A percentile compares a stretch with the other conserved stretches of the same genome.
Conservation (phyloP, 2,113 vertebrate species). For the Calidris pygmaea region DNA sequence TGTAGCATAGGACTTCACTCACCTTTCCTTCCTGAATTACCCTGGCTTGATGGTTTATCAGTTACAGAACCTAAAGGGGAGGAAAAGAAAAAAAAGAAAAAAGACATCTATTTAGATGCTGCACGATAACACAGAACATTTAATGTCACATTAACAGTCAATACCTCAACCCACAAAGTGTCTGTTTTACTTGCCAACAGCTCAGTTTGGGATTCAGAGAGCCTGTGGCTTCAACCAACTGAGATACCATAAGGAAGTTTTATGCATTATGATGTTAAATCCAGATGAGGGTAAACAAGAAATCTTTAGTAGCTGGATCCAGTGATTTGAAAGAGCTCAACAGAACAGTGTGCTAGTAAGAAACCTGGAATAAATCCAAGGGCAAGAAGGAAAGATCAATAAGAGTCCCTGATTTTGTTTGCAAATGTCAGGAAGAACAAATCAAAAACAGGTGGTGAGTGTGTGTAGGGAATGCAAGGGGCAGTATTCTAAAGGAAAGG, state of each 20-base stretch:
- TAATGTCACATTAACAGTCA: neutral
- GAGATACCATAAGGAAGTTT: neutral
- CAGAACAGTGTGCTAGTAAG: neutral
- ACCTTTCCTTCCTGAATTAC: conserved; percentile 96
- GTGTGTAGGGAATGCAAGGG: neutral
- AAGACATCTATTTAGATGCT: neutral
- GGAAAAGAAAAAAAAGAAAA: conserved; percentile 53
- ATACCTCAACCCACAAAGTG: neutral
- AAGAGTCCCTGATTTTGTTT: neutral
- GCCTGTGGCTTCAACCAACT: neutral
- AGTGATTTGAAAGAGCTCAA: neutral
- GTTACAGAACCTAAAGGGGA: conserved; percentile 89
- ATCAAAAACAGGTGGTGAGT: conserved; percentile 33
- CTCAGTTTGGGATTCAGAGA: neutral
- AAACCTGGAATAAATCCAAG: conserved; percentile 34
- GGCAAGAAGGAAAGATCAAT: conserved; percentile 1
- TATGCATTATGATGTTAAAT: neutral
- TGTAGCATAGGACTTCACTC: conserved; percentile 84
- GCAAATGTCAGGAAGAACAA: conserved; percentile 50
- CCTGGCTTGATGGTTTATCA: conserved; percentile 89
- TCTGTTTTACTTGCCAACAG: neutral
- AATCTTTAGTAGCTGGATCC: neutral
- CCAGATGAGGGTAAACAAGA: neutral
- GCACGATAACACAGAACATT: neutral
- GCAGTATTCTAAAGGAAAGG: neutral